Evolutionary conservation across 2,888 invertebrate genomes (phyloP).

Genomic region (Dryobotodes eremita): DNA sequence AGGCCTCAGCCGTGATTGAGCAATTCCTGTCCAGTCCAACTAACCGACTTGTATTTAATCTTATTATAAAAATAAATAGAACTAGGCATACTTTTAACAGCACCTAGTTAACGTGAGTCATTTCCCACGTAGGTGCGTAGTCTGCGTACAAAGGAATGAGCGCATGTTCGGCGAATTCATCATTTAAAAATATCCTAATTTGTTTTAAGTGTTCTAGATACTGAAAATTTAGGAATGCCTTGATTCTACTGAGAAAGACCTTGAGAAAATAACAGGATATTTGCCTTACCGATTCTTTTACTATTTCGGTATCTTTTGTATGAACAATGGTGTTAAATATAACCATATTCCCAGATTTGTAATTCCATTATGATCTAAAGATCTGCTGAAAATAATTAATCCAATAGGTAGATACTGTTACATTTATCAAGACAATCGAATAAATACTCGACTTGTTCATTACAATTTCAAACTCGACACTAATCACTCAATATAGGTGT

Average conservation of each 20-base stretch:
- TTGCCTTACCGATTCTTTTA: neutral
- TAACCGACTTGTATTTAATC: slow-evolving; percentile 41
- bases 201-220: slow-evolving; percentile 41
- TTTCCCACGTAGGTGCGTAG: slow-evolving; percentile 12
- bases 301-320: neutral
- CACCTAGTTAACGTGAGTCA: slow-evolving; percentile 45
- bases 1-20: slow-evolving; percentile 34
- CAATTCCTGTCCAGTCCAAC: slow-evolving; percentile 30
- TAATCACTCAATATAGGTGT: slow-evolving; percentile 43
- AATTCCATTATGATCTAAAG: neutral
- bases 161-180: slow-evolving; percentile 37
- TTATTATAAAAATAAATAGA: slow-evolving; percentile 52
- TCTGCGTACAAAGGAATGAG: slow-evolving; percentile 49
- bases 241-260: neutral
- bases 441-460: slow-evolving; percentile 19
- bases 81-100: slow-evolving; percentile 20
- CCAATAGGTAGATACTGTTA: neutral
- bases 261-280: slow-evolving; percentile 7
- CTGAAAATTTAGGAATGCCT: neutral
- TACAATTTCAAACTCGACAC: slow-evolving; percentile 24
- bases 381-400: neutral
- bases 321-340: neutral
- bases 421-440: neutral
- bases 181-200: slow-evolving; percentile 52
- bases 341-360: neutral